A percentile compares a stretch with the other conserved stretches of the same genome.
phyloP scores from a whole-genome alignment of 2,888 invertebrate genomes.

The Hyppa rectilinea region DNA sequence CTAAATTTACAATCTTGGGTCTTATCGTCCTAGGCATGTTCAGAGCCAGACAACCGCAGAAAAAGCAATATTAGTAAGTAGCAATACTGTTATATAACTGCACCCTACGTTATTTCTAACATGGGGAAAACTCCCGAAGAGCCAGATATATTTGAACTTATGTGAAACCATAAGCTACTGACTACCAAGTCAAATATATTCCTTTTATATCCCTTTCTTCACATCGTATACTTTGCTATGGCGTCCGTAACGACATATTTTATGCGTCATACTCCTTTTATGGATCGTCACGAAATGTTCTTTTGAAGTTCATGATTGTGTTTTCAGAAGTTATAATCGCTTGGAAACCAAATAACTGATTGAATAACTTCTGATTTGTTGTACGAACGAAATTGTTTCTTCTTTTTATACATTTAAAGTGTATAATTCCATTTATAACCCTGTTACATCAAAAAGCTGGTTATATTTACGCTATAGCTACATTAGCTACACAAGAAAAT shows the following conservation, averaged over 20 bases:
- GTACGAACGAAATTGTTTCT: background rate
- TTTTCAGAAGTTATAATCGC: conserved; percentile 29
- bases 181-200: conserved; percentile 36
- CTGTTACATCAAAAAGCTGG: background rate
- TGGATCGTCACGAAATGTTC: conserved; percentile 22
- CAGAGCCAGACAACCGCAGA: background rate
- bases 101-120: conserved; percentile 9
- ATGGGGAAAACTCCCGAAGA: background rate
- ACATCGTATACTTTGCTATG: conserved; percentile 37
- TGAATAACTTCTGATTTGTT: background rate
- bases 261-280: conserved; percentile 46
- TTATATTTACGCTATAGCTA: background rate
- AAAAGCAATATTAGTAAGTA: background rate
- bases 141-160: conserved; percentile 8
- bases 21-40: conserved; percentile 9
- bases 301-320: conserved; percentile 41
- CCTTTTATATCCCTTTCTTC: conserved; percentile 39
- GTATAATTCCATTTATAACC: background rate
- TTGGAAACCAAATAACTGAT: background rate
- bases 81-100: too few relatives aligned
- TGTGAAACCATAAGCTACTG: conserved; percentile 14
- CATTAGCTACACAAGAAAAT: background rate
- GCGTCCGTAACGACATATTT: conserved; percentile 41
- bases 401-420: background rate
- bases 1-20: background rate